phyloP scores from a whole-genome alignment of 1,140 invertebrate species.

The Drosophila pectinifera region DNA sequence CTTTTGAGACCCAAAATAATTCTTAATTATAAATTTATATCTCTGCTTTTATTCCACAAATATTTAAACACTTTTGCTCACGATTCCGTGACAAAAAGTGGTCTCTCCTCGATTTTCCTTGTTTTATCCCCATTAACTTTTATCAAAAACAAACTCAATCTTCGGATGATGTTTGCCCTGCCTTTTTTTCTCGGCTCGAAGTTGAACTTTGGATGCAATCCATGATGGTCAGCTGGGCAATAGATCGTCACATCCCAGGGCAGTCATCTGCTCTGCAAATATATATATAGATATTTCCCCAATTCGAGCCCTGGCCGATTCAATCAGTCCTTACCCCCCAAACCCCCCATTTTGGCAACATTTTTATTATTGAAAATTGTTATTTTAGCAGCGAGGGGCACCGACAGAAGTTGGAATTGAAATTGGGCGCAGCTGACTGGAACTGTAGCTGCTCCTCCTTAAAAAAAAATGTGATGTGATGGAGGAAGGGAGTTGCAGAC shows the following conservation, averaged over 20 bases:
- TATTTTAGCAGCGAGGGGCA: constrained; percentile 33
- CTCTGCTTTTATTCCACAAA: too few species aligned
- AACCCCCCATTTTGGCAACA: constrained; percentile 32
- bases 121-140: not conserved
- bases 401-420: constrained; percentile 39
- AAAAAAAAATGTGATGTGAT: constrained; percentile 19
- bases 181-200: not conserved
- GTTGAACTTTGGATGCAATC: constrained; percentile 19
- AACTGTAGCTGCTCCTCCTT: constrained; percentile 45
- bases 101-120: not conserved
- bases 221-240: constrained; percentile 38
- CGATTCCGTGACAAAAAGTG: not conserved
- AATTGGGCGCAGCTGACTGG: constrained; percentile 59
- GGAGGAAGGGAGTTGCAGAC: constrained; percentile 17
- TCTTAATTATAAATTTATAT: too few species aligned
- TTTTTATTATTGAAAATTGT: constrained; percentile 57
- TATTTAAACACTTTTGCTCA: not conserved
- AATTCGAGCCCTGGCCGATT: constrained; percentile 3
- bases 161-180: constrained; percentile 6
- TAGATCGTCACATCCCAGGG: constrained; percentile 13
- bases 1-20: too few species aligned
- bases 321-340: constrained; percentile 13
- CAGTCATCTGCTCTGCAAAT: not conserved
- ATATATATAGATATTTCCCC: not conserved
- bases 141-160: constrained; percentile 6